phyloP scores from a whole-genome alignment of 1,140 invertebrate species.

The Ephestia elutella region DNA sequence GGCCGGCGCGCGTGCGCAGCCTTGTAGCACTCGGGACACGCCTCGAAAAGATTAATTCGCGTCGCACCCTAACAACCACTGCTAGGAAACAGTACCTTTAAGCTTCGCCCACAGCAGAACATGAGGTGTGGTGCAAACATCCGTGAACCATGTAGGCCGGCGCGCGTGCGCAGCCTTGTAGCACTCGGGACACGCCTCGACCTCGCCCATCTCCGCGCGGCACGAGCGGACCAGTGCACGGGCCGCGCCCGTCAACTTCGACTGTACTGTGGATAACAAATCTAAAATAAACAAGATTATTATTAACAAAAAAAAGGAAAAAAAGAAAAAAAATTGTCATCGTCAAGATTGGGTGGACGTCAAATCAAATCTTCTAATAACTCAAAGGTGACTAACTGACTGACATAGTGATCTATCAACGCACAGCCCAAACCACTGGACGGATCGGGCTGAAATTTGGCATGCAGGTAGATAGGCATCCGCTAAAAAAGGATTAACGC shows the following conservation, averaged over 20 bases:
- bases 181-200: slow-evolving; percentile 95
- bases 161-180: slow-evolving; percentile 90
- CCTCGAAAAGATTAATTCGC: too few species aligned
- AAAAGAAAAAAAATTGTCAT: not conserved
- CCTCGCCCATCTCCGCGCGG: slow-evolving; percentile 90
- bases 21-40: slow-evolving; percentile 93
- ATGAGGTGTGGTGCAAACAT: slow-evolving; percentile 92
- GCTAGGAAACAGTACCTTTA: slow-evolving; percentile 76
- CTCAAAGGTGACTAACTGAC: too few species aligned
- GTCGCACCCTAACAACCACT: too few species aligned
- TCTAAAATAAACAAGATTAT: slow-evolving; percentile 1
- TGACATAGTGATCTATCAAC: too few species aligned
- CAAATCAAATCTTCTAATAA: too few species aligned
- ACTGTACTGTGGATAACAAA: slow-evolving; percentile 76
- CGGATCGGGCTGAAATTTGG: too few species aligned
- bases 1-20: slow-evolving; percentile 87
- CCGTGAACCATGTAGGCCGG: slow-evolving; percentile 89
- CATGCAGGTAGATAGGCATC: too few species aligned
- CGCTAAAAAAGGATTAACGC: too few species aligned
- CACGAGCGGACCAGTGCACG: slow-evolving; percentile 88
- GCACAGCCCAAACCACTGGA: too few species aligned
- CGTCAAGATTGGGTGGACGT: too few species aligned
- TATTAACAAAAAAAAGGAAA: slow-evolving; percentile 4
- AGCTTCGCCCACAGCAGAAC: slow-evolving; percentile 93
- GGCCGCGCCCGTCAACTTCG: slow-evolving; percentile 84